A percentile compares a stretch with the other conserved stretches of the same genome.
Evolutionary conservation across 2,113 vertebrate genomes (phyloP).

Genomic region (Pionites leucogaster): DNA sequence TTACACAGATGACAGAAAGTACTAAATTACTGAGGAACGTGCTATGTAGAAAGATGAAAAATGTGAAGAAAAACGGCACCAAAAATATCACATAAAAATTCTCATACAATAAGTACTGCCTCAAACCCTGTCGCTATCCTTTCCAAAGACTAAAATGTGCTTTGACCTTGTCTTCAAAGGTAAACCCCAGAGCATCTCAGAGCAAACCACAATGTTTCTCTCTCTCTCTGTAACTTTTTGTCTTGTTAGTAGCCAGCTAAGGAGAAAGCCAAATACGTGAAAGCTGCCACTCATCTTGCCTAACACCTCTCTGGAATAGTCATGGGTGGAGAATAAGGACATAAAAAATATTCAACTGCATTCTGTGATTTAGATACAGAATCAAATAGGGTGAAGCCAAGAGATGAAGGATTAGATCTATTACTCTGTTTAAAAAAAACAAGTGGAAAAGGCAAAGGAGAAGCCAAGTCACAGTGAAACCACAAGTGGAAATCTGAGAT

Average conservation of each 20-base stretch:
- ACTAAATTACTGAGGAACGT: neutral
- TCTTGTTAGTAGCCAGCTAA: neutral
- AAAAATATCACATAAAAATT: slow-evolving; percentile 1
- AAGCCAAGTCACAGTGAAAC: slow-evolving; percentile 1
- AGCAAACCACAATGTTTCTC: neutral
- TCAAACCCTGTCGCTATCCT: neutral
- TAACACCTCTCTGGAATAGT: neutral
- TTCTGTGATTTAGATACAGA: neutral
- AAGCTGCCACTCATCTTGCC: neutral
- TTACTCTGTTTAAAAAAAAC: neutral
- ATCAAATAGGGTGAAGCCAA: neutral
- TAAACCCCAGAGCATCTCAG: neutral
- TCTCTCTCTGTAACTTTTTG: neutral
- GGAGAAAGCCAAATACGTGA: neutral
- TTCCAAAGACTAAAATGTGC: neutral
- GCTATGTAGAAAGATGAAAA: neutral
- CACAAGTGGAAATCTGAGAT: slow-evolving; percentile 48
- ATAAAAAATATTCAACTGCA: neutral
- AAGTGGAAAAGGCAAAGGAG: neutral
- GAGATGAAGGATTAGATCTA: neutral
- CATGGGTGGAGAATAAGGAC: neutral
- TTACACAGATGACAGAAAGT: neutral
- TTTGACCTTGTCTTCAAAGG: slow-evolving; percentile 25
- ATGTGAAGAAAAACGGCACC: neutral
- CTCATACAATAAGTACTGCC: neutral